Conservation (phyloP, 2,113 vertebrate species). For the Nansenia antarctica region DNA sequence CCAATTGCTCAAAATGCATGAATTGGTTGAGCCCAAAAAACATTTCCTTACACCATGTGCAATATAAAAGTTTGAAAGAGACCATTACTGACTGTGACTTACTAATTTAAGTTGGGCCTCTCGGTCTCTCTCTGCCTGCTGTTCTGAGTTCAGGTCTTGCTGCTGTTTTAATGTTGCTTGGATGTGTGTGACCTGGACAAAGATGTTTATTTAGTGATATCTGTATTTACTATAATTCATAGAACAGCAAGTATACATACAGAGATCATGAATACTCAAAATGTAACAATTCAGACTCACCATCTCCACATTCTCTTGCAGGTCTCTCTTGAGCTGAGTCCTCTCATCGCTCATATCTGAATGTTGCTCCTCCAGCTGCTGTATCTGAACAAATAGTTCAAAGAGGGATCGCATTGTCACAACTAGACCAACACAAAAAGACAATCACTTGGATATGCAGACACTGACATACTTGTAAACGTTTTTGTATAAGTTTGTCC, state of each 20-base stretch:
- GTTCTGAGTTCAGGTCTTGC: neutral
- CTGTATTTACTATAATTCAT: too few relatives aligned
- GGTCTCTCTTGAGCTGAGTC: neutral
- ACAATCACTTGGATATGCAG: neutral
- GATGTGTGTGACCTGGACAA: neutral
- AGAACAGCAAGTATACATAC: too few relatives aligned
- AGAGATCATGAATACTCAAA: neutral
- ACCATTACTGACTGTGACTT: neutral
- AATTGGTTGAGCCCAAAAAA: neutral
- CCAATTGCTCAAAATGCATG: neutral
- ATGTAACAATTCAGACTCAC: neutral
- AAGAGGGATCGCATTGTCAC: neutral
- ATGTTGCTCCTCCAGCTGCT: conserved; percentile 36
- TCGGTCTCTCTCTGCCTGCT: neutral
- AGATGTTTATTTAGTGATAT: neutral
- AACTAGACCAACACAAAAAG: neutral
- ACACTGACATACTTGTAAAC: conserved; percentile 19
- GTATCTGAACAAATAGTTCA: conserved; percentile 26
- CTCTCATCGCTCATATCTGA: conserved; percentile 6
- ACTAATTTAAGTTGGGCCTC: neutral
- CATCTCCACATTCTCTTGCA: conserved; percentile 12
- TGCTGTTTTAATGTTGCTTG: neutral
- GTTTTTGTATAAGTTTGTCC: conserved; percentile 18
- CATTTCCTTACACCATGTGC: neutral
- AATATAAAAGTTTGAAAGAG: neutral